Base-by-base conservation (phyloP, 2,888 invertebrate species). In the Caenorhabditis auriculariae region DNA sequence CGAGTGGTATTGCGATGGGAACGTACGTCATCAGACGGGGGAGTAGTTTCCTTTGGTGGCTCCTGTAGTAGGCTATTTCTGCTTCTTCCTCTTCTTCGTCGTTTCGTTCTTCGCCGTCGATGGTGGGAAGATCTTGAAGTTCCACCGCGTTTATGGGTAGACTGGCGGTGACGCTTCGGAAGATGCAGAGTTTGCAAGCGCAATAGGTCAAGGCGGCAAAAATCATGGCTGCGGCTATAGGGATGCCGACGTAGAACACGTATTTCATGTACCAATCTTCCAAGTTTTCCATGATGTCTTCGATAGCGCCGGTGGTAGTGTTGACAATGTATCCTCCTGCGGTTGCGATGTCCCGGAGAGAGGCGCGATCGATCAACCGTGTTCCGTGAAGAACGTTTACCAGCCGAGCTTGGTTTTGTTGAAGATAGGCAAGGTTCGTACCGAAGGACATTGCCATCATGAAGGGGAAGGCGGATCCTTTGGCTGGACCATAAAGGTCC, bases 391-490 rank as follows among this genome's bases (percentile, higher is more conserved):
- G 4, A 32, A 3, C 7, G 4, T 3, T 46, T 15, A 5, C 7
- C 7, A 29, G 24, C 15, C 12, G 24, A 6, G 7, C 4, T 17
- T 45, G 52, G 4, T 52, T 43, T n/a, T 57, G 37, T 29, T 57
- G 52, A 15, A 53, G 27, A 4, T 39, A 24, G n/a, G 28, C 37
- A 17, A 57, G 17, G 21, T 32, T 39, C 5, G 51, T 23, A 39
- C 52, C 57, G 21, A n/a, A 52, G 1, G 39, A 27, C 4, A 46
- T 6, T 3, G 57, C 57, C n/a, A 57, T 23, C 35, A 35, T 32
- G 3, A 28, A 24, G 2, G 57, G 57, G 32, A 57, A 52, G 2
- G 52, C 27, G 7, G 52, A 57, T 3, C n/a, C 44, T 27, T 45
- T 45, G 4, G 21, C 51, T 38, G 21, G 27, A 4, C 37, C 44